These are phyloP conservation scores for Marmota monax DNA, from an alignment of 2,113 vertebrate genomes.

Conservation along the genomic window DNA sequence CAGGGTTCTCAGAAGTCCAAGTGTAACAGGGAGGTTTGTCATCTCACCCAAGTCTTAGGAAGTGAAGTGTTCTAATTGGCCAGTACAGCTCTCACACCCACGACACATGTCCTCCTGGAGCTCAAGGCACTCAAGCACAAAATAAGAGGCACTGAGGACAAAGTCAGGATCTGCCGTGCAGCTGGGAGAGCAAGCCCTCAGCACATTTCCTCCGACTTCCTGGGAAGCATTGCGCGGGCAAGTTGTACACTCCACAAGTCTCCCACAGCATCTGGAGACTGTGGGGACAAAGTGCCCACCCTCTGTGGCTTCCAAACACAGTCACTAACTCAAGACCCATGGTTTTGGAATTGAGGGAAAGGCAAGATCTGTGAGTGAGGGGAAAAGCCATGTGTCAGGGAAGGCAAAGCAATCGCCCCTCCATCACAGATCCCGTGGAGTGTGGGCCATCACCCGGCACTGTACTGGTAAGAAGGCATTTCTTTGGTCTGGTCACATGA, in stretches of 20 bases:
- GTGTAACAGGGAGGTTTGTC: too few species aligned
- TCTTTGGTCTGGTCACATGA: not conserved
- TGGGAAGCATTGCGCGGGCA: too few species aligned
- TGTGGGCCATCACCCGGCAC: too few species aligned
- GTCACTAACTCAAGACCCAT: too few species aligned
- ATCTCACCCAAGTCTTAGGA: not conserved
- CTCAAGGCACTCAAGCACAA: not conserved
- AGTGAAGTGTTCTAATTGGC: not conserved
- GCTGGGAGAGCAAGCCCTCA: too few species aligned
- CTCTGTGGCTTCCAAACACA: not conserved
- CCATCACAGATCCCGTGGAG: too few species aligned
- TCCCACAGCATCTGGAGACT: not conserved
- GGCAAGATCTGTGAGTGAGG: not conserved
- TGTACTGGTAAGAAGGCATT: not conserved
- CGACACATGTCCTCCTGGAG: not conserved
- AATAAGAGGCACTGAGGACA: not conserved
- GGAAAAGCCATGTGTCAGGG: not conserved
- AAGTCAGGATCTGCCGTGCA: not conserved
- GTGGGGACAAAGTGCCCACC: not conserved
- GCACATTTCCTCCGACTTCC: not conserved
- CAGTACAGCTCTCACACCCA: not conserved
- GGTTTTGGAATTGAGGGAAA: not conserved
- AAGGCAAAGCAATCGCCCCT: not conserved
- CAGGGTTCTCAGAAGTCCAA: too few species aligned
- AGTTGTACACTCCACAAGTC: too few species aligned